These are phyloP conservation scores for Mustela nigripes DNA, from an alignment of 2,113 vertebrate species.

Conservation along the genomic window DNA sequence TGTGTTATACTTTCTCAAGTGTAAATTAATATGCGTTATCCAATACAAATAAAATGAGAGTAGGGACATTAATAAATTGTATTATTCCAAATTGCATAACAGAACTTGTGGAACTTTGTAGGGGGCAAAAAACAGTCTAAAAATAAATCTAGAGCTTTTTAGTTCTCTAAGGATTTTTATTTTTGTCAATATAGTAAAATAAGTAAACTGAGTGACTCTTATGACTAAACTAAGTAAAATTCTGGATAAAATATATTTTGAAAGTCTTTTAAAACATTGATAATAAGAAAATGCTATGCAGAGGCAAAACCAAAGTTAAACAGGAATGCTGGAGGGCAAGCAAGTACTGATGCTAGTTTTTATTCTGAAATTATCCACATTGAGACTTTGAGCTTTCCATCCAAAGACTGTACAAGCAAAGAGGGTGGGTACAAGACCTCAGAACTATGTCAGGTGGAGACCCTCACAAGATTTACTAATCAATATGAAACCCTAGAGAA, in stretches of 20 bases:
- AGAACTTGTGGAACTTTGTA: not conserved
- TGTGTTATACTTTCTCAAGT: not conserved
- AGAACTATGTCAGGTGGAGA: not conserved
- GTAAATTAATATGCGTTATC: not conserved
- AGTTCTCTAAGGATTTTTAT: not conserved
- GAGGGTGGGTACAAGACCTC: not conserved
- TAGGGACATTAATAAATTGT: not conserved
- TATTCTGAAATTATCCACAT: not conserved
- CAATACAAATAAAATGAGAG: not conserved
- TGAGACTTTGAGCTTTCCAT: not conserved
- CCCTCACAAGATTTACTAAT: not conserved
- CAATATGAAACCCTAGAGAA: not conserved
- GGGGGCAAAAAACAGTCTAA: not conserved
- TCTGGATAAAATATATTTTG: conserved; percentile 29
- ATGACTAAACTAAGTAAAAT: conserved; percentile 16
- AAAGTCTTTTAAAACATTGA: not conserved
- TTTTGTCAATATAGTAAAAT: conserved; percentile 8
- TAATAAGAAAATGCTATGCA: not conserved
- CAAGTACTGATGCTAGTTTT: not conserved
- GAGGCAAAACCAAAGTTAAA: not conserved
- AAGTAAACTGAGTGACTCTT: not conserved
- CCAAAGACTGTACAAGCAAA: not conserved
- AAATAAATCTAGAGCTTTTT: not conserved
- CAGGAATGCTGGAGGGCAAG: not conserved
- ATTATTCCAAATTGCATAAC: not conserved